These are phyloP conservation scores for Conus ventricosus DNA, from an alignment of 1,140 invertebrate species.

Conservation along the genomic window DNA sequence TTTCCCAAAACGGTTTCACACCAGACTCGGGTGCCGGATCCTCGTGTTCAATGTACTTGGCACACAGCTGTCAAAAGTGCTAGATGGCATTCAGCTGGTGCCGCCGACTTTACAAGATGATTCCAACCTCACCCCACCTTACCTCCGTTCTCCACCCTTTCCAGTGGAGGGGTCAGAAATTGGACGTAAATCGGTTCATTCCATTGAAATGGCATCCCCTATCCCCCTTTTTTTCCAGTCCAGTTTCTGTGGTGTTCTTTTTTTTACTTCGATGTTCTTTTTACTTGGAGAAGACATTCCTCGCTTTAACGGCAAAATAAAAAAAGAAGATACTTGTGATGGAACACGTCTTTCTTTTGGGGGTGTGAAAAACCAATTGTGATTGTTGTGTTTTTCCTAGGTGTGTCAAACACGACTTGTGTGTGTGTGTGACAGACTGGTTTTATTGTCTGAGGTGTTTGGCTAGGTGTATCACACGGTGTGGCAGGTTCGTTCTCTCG, in stretches of 20 bases:
- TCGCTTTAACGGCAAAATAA: neutral
- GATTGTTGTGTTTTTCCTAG: neutral
- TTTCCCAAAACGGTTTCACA: no score
- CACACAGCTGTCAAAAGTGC: no score
- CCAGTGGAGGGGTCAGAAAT: neutral
- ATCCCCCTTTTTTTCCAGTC: neutral
- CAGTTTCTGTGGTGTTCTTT: neutral
- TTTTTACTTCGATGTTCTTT: neutral
- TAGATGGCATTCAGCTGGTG: no score
- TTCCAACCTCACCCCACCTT: no score
- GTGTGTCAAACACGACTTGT: neutral
- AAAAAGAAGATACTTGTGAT: neutral
- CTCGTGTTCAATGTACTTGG: no score
- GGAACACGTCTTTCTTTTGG: neutral
- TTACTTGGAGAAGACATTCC: neutral
- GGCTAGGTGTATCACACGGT: no score
- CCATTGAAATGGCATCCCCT: neutral
- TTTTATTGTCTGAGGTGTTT: no score
- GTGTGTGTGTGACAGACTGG: neutral
- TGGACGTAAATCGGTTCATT: neutral
- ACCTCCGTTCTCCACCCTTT: no score
- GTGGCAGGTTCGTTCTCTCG: no score
- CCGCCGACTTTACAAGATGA: no score
- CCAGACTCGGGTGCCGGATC: no score
- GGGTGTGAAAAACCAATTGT: neutral